Base-by-base conservation (phyloP, 2,797 vertebrate species). In the Corythornis leucogaster region DNA sequence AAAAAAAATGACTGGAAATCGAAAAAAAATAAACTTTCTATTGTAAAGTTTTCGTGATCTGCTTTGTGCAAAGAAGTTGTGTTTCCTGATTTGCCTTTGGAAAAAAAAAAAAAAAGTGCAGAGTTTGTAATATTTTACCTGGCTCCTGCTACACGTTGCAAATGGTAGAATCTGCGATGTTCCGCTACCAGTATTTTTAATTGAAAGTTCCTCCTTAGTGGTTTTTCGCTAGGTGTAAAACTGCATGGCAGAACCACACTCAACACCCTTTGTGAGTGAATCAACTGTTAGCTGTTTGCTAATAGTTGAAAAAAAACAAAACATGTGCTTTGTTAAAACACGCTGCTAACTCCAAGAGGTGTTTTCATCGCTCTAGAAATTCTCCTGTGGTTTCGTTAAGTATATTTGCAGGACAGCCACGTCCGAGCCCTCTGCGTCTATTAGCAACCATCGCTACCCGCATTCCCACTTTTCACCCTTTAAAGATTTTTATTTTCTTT, bases 11-110 rank as follows among this genome's bases (percentile, higher is more conserved):
- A 99, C 99, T 99, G 98, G 98, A 99, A 99, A 98, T 98, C 99
- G 98, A 98, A 98, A 98, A 98, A 98, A 98, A 98, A 99, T 99
- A 99, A 99, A 99, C 98, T 99, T 99, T 99, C 97, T 99, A 99
- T 98, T 98, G 98, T 98, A 99, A 96, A 98, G 97, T 97, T 97
- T 94, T 96, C 68, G 95, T 97, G 94, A 96, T 95, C 96, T 98
- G 96, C 71, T 98, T 97, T 97, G 92, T 97, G 96, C 95, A 92
- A 94, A 96, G 51, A 78, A 94, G 89, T 83, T 67, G 82, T 88
- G 86, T 88, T 95, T 92, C 86, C 85, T 97, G 92, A 48, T 94
- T 96, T 89, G 94, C 93, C 89, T 80, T 70, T 62, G 73, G 15
- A 51, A 63, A 68, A 78, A 91, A 76, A 45, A 54, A 35, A 76